phyloP scores from a whole-genome alignment of 2,888 invertebrate species.

The Rutpela maculata region DNA sequence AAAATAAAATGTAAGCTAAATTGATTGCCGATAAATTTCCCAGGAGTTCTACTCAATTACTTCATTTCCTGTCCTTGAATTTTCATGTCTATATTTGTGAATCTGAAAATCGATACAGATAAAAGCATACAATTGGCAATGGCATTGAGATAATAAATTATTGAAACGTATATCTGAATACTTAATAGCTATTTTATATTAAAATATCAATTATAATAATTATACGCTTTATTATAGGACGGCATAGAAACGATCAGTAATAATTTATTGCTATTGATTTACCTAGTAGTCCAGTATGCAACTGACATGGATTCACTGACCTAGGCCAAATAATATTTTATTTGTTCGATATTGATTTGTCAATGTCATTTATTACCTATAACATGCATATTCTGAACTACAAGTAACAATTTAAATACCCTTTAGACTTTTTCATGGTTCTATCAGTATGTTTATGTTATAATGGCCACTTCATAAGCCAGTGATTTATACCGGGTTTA shows the following conservation, averaged over 20 bases:
- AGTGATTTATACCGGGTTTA: too few species aligned
- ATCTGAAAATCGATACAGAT: slow-evolving; percentile 14
- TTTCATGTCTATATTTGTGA: neutral
- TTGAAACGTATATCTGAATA: neutral
- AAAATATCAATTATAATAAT: neutral
- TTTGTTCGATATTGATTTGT: slow-evolving; percentile 31
- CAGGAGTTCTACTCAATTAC: neutral
- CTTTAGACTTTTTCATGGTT: too few species aligned
- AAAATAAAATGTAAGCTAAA: slow-evolving; percentile 5
- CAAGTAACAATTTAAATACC: too few species aligned
- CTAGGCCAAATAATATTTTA: slow-evolving; percentile 37
- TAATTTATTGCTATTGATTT: slow-evolving; percentile 31
- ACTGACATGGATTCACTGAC: slow-evolving; percentile 35
- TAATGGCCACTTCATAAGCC: too few species aligned
- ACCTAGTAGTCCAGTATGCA: slow-evolving; percentile 20
- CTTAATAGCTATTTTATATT: neutral
- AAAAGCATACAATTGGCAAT: neutral
- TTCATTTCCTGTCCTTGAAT: neutral
- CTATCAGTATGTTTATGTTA: too few species aligned
- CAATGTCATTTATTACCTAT: neutral
- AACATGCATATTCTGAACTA: too few species aligned
- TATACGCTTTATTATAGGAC: slow-evolving; percentile 17
- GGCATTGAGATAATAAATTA: neutral
- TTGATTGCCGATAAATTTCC: slow-evolving; percentile 18
- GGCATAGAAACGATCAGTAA: neutral